phyloP scores from a whole-genome alignment of 1,140 invertebrate species.

The Drosophila obscura region DNA sequence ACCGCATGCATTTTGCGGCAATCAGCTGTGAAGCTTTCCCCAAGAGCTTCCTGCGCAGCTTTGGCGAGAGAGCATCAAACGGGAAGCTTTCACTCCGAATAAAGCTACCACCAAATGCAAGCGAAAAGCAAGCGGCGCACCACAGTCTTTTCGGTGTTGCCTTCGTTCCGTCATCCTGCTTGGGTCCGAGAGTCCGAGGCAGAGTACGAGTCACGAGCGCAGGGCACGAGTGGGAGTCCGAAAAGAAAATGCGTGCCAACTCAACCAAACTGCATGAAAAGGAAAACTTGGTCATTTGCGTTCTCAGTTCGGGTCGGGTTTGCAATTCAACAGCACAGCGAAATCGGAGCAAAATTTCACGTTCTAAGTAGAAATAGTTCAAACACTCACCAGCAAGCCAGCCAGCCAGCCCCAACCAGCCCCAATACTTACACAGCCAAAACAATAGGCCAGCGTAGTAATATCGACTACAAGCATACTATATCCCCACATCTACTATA shows the following conservation, averaged over 20 bases:
- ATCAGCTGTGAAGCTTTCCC: constrained; percentile 48
- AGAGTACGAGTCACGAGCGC: constrained; percentile 1
- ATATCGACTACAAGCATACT: constrained; percentile 46
- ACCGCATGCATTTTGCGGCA: constrained; percentile 43
- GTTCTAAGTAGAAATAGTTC: constrained; percentile 20
- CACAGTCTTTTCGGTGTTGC: constrained; percentile 33
- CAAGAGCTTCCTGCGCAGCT: constrained; percentile 40
- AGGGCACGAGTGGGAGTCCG: constrained; percentile 3
- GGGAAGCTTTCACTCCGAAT: constrained; percentile 57
- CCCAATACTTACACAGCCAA: constrained; percentile 12
- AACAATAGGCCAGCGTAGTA: constrained; percentile 61
- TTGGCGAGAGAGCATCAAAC: constrained; percentile 34
- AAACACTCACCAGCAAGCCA: neutral
- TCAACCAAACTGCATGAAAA: constrained; percentile 64
- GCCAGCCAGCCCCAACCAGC: constrained; percentile 12
- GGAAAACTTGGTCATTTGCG: constrained; percentile 77
- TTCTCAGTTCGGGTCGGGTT: constrained; percentile 82
- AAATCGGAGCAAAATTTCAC: constrained; percentile 51
- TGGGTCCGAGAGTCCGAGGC: constrained; percentile 23
- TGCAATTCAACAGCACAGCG: constrained; percentile 79
- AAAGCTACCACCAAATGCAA: constrained; percentile 40
- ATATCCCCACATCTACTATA: constrained; percentile 12
- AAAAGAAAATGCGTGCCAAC: constrained; percentile 58
- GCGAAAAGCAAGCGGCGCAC: constrained; percentile 72
- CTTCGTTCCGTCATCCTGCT: constrained; percentile 38